Percentiles rank a stretch among this genome's conserved stretches.
Conservation (phyloP, 30 jellyfish, hydroid and myxozoan genomes). For the Clytia hemisphaerica region DNA sequence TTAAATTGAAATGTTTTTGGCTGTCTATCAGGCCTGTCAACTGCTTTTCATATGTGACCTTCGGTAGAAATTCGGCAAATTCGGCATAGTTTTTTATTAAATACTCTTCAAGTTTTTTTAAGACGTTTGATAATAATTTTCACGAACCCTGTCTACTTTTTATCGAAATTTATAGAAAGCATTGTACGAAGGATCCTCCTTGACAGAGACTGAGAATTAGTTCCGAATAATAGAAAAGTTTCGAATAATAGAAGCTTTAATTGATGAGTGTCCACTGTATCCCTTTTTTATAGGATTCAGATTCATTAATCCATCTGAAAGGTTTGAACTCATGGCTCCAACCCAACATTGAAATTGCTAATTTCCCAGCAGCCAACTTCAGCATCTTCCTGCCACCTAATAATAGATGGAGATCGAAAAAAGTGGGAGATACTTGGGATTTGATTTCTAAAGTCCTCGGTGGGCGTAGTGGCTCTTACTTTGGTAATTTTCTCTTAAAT, state of each 20-base stretch:
- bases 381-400: slow-evolving; percentile 4
- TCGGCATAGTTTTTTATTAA: too few relatives aligned
- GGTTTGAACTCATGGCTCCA: slow-evolving; percentile 7
- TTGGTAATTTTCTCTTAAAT: too few relatives aligned
- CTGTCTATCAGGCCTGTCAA: background rate
- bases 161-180: too few relatives aligned
- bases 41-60: background rate
- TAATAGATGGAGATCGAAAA: background rate
- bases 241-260: background rate
- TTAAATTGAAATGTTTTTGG: background rate
- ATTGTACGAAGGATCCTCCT: too few relatives aligned
- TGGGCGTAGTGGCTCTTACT: background rate
- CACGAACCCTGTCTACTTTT: too few relatives aligned
- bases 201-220: too few relatives aligned
- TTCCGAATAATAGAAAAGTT: background rate
- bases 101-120: too few relatives aligned
- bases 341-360: slow-evolving; percentile 16
- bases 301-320: background rate
- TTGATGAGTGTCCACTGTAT: background rate
- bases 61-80: too few relatives aligned
- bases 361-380: slow-evolving; percentile 18
- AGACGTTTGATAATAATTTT: too few relatives aligned
- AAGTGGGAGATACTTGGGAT: slow-evolving; percentile 19
- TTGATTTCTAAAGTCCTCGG: slow-evolving; percentile 7
- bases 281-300: slow-evolving; percentile 3